These are phyloP conservation scores for Wiebesia pumilae DNA, from an alignment of 1,140 invertebrate genomes.

Conservation along the genomic window DNA sequence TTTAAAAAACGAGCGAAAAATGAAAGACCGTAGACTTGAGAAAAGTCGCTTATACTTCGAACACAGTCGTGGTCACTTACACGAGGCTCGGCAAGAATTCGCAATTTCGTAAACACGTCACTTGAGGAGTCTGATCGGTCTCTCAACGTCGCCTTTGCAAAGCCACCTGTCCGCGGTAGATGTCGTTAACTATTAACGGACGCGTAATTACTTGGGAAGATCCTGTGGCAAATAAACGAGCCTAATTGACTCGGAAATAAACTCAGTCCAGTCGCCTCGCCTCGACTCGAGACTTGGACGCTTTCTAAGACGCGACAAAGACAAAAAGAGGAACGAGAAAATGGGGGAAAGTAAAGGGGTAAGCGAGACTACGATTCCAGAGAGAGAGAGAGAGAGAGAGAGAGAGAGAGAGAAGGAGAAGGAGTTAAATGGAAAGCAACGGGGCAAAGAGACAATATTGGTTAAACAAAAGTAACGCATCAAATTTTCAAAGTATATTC, in stretches of 20 bases:
- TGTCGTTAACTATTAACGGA: constrained; percentile 71
- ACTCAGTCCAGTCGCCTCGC: constrained; percentile 59
- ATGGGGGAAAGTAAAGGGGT: neutral
- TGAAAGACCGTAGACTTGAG: neutral
- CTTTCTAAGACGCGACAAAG: constrained; percentile 52
- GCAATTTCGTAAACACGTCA: constrained; percentile 52
- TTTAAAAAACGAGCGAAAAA: too few species aligned
- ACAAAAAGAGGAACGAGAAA: constrained; percentile 42
- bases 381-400: neutral
- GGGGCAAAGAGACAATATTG: too few species aligned
- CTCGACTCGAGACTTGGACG: constrained; percentile 40
- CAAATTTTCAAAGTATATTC: too few species aligned
- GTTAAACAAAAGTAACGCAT: too few species aligned
- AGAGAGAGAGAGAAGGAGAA: constrained; percentile 36
- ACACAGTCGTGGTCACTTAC: neutral
- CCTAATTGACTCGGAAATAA: constrained; percentile 75
- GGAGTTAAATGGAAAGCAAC: neutral
- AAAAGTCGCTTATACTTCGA: neutral
- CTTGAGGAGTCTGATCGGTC: constrained; percentile 54
- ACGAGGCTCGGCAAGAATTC: constrained; percentile 47
- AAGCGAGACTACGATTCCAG: neutral
- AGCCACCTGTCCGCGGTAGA: constrained; percentile 67
- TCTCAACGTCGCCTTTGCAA: constrained; percentile 33
- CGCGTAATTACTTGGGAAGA: constrained; percentile 71
- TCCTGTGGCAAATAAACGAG: constrained; percentile 71